Base-by-base conservation (phyloP, 2,888 invertebrate species). In the Drosophila tripunctata region DNA sequence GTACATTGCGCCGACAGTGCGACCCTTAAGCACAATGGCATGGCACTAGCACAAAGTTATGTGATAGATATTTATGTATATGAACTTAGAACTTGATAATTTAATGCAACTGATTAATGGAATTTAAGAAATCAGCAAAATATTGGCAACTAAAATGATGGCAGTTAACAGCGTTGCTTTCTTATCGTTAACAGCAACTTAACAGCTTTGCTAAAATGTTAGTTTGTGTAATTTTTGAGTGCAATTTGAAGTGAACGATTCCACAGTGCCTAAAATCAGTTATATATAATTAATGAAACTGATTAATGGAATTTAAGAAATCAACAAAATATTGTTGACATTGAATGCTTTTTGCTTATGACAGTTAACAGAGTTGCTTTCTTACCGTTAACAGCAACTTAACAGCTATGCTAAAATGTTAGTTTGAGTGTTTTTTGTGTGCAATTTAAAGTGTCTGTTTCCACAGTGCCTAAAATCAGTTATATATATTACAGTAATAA, bases 21-120 rank as follows among this genome's bases (percentile, higher is more conserved):
- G n/a, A 8, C n/a, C n/a, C n/a, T n/a, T 27, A 1, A 21, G 54
- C 48, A 74, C 80, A 51, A 71, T 74, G 83, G 75, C 36, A 27
- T 35, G 17, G 38, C 10, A 31, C n/a, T 12, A n/a, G 0, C 2
- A 24, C 10, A n/a, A n/a, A n/a, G n/a, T n/a, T n/a, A n/a, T 15
- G 5, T 3, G 8, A 14, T 17, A 12, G 12, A n/a, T 8, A 31
- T 10, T 3, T 19, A n/a, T n/a, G n/a, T n/a, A n/a, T n/a, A n/a
- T n/a, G 2, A 30, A 21, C 45, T 6, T 12, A 0, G 2, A 10
- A 48, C 15, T 7, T n/a, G 21, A 6, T 48, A 22, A 47, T 10
- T 10, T 4, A 33, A 30, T 47, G 50, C 14, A 43, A 14, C 15
- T 30, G 12, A 6, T 22, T 15, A 21, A 45, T 31, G 12, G 12